Percentiles rank a stretch among this genome's conserved stretches.
Conservation (phyloP, 2,888 invertebrate species). For the Hirtodrosophila trivittata region DNA sequence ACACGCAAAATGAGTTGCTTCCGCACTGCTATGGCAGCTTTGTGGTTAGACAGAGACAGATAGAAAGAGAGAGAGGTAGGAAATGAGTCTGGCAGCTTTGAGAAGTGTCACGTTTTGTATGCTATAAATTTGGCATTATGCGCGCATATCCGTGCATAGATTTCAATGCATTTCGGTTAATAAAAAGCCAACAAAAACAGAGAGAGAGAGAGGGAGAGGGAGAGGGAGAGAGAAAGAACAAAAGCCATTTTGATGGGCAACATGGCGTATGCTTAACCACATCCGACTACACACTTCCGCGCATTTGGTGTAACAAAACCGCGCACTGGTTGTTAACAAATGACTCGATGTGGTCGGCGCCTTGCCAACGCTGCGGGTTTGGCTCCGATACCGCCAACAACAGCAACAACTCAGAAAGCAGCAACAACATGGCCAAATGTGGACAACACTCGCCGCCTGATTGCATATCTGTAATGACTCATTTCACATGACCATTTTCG, state of each 20-base stretch:
- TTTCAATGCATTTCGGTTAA: conserved; percentile 72
- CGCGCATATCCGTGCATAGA: conserved; percentile 66
- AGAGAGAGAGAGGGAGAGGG: conserved; percentile 13
- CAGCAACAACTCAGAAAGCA: conserved; percentile 8
- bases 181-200: conserved; percentile 49
- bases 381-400: conserved; percentile 12
- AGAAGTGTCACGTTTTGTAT: conserved; percentile 65
- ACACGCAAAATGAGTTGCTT: conserved; percentile 66
- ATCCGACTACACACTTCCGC: conserved; percentile 79
- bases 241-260: conserved; percentile 69
- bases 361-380: conserved; percentile 57
- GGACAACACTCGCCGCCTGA: conserved; percentile 53
- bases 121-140: conserved; percentile 74
- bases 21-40: conserved; percentile 34
- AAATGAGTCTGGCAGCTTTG: background rate
- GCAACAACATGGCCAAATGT: conserved; percentile 11
- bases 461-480: conserved; percentile 80
- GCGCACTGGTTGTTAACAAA: conserved; percentile 76
- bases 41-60: background rate
- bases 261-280: conserved; percentile 80
- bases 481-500: conserved; percentile 72
- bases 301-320: conserved; percentile 79
- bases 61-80: background rate
- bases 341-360: conserved; percentile 72
- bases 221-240: conserved; percentile 13